Evolutionary conservation across 2,797 vertebrate genomes (phyloP).

Genomic region (Cetoscarus ocellatus): DNA sequence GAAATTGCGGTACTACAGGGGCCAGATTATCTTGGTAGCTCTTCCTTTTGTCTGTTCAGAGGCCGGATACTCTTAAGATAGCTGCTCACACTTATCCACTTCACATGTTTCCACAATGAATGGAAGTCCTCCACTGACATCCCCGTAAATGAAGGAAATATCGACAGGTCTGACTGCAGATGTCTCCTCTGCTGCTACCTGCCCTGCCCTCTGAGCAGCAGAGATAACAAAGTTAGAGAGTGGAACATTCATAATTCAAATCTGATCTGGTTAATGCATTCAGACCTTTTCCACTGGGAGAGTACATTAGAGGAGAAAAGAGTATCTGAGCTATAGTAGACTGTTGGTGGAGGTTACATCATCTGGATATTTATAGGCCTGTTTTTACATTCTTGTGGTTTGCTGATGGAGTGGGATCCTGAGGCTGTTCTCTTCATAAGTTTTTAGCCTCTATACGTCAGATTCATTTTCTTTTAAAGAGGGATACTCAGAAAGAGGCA

Average conservation of each 20-base stretch:
- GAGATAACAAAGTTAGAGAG: conserved; percentile 44
- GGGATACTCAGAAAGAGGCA: not conserved
- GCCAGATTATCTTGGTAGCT: too few relatives aligned
- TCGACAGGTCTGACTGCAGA: conserved; percentile 18
- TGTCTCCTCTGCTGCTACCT: conserved; percentile 25
- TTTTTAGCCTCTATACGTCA: not conserved
- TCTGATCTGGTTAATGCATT: conserved; percentile 68
- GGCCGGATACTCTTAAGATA: conserved; percentile 1
- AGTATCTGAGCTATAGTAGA: conserved; percentile 41
- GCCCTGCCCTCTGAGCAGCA: conserved; percentile 19
- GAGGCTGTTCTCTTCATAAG: not conserved
- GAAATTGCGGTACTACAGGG: too few relatives aligned
- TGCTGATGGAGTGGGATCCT: conserved; percentile 16
- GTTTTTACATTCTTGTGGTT: conserved; percentile 36
- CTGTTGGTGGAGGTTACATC: conserved; percentile 52
- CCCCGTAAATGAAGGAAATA: conserved; percentile 26
- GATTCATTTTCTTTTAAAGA: not conserved
- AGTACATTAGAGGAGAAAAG: conserved; percentile 53
- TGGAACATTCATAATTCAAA: conserved; percentile 54
- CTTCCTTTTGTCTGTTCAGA: not conserved
- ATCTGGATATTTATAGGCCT: conserved; percentile 62
- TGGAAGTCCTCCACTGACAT: conserved; percentile 30
- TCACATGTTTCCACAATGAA: conserved; percentile 17
- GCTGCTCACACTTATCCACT: conserved; percentile 9
- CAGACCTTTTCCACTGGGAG: conserved; percentile 46